These are phyloP conservation scores for Acrocera orbiculus DNA, from an alignment of 2,888 invertebrate genomes.

Conservation along the genomic window DNA sequence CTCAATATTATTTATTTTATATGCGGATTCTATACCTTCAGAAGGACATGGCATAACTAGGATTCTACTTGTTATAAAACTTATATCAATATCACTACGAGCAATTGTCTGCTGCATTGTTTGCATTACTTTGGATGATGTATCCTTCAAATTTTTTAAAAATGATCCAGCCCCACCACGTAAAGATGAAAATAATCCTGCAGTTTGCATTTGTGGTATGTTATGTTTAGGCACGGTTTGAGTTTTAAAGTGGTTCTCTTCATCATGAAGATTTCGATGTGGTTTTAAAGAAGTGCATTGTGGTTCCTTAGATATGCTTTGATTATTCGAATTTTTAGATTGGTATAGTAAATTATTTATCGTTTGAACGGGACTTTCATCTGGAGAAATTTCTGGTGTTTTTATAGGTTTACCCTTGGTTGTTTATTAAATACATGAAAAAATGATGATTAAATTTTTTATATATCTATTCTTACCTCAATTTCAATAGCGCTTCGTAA, in stretches of 20 bases:
- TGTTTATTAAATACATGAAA: too few relatives aligned
- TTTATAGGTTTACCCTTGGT: constrained; percentile 22
- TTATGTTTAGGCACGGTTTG: constrained; percentile 12
- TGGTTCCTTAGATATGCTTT: constrained; percentile 8
- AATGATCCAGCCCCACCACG: constrained; percentile 87
- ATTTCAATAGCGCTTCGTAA: constrained; percentile 53
- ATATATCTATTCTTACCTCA: constrained; percentile 9
- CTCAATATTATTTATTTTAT: constrained; percentile 81
- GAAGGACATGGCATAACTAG: constrained; percentile 91
- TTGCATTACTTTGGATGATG: constrained; percentile 92
- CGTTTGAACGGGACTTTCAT: constrained; percentile 12
- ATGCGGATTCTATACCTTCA: constrained; percentile 84
- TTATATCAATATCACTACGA: constrained; percentile 75
- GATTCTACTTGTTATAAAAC: constrained; percentile 78
- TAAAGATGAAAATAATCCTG: constrained; percentile 64
- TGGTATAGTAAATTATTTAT: background rate
- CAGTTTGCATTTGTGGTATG: background rate
- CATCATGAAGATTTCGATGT: background rate
- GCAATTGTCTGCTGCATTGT: constrained; percentile 86
- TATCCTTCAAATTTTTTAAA: constrained; percentile 86
- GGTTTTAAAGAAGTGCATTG: constrained; percentile 5
- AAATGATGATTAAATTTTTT: background rate
- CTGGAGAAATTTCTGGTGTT: constrained; percentile 17
- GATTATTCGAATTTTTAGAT: too few relatives aligned
- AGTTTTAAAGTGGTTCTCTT: constrained; percentile 4